A percentile compares a stretch with the other conserved stretches of the same genome.
phyloP scores from a whole-genome alignment of 2,113 vertebrate genomes.

The Zapus hudsonius region DNA sequence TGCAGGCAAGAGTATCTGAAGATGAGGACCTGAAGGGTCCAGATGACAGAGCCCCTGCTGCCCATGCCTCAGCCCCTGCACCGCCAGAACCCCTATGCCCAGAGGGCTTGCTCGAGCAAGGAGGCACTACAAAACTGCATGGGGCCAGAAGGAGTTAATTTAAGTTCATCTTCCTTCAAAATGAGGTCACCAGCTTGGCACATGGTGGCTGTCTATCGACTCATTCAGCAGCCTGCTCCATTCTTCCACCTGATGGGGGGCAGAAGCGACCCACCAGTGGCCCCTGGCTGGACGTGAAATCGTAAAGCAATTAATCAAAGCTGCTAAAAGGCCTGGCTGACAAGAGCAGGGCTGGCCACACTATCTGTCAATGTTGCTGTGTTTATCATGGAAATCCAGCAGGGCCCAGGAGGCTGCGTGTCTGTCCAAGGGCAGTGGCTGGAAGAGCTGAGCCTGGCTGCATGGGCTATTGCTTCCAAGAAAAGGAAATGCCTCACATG shows the following conservation, averaged over 20 bases:
- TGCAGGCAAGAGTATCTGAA: background rate
- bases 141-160: slow-evolving; percentile 77
- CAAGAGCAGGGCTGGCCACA: slow-evolving; percentile 89
- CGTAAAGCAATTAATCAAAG: slow-evolving; percentile 99
- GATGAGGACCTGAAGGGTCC: accelerated
- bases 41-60: background rate
- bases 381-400: slow-evolving; percentile 97
- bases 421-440: slow-evolving; percentile 82
- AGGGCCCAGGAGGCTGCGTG: slow-evolving; percentile 84
- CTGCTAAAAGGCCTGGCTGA: slow-evolving; percentile 92
- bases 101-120: background rate
- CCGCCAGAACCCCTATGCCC: accelerated
- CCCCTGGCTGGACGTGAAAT: slow-evolving; percentile 92
- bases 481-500: background rate
- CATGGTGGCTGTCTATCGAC: slow-evolving; percentile 84
- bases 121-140: background rate
- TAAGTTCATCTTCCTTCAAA: slow-evolving; percentile 74
- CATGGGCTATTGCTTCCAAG: slow-evolving; percentile 75
- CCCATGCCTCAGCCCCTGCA: background rate
- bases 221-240: slow-evolving; percentile 83
- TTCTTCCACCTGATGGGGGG: slow-evolving; percentile 87
- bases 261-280: slow-evolving; percentile 81
- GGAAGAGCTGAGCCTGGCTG: slow-evolving; percentile 82
- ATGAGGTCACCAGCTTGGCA: slow-evolving; percentile 84
- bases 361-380: slow-evolving; percentile 87